Percentiles rank a stretch among this genome's conserved stretches.
Evolutionary conservation across 2,797 vertebrate genomes (phyloP).

Genomic region (Malurus leucopterus): DNA sequence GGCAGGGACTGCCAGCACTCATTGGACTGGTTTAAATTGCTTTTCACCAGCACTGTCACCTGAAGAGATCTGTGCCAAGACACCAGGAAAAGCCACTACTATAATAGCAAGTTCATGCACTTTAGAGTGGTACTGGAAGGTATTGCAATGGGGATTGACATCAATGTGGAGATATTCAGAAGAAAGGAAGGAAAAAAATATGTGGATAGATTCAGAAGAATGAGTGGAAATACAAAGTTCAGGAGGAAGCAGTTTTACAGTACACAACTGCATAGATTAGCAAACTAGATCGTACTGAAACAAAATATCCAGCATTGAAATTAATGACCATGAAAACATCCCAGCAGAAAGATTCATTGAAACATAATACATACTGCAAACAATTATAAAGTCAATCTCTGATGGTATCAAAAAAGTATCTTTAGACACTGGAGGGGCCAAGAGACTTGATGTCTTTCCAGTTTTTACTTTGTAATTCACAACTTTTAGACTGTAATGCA

Average conservation of each 20-base stretch:
- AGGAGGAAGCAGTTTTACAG: background rate
- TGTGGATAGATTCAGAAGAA: background rate
- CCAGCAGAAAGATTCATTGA: background rate
- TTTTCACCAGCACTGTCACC: background rate
- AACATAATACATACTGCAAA: background rate
- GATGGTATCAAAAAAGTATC: background rate
- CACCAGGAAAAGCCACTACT: background rate
- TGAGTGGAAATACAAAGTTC: background rate
- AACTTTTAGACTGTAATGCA: background rate
- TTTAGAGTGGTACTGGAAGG: background rate
- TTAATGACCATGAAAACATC: background rate
- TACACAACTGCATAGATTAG: background rate
- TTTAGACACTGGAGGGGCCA: background rate
- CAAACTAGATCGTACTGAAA: background rate
- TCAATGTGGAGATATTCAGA: background rate
- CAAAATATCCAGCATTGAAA: background rate
- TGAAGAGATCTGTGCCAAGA: slow-evolving; percentile 5
- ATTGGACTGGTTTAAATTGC: background rate
- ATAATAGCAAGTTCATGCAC: background rate
- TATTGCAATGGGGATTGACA: background rate
- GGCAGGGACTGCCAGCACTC: background rate
- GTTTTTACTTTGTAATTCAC: background rate
- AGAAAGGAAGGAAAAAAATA: slow-evolving; percentile 2
- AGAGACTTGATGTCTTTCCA: background rate
- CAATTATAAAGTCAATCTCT: background rate